Conservation (phyloP, 2,113 vertebrate species). For the Tragelaphus strepsiceros region DNA sequence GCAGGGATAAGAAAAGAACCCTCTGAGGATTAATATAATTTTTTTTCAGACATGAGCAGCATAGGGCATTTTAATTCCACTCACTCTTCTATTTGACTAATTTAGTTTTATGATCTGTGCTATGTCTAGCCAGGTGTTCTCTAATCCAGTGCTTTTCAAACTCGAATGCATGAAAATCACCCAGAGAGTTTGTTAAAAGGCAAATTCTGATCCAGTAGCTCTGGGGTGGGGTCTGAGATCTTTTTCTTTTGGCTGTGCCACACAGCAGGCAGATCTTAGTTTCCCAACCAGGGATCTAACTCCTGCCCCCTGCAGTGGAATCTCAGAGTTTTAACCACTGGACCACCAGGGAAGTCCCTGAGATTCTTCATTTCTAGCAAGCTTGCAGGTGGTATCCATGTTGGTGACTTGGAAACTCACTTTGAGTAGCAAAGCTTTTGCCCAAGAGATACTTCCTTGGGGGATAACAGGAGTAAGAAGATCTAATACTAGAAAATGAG, state of each 20-base stretch:
- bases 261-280: neutral
- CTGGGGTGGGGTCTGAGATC: neutral
- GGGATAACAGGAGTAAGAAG: neutral
- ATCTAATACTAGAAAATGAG: conserved; percentile 42
- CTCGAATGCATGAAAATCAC: neutral
- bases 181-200: neutral
- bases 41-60: neutral
- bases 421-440: neutral
- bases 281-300: neutral
- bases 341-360: neutral
- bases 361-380: neutral
- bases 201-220: neutral
- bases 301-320: neutral
- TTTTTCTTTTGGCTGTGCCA: neutral
- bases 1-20: neutral
- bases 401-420: neutral
- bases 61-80: neutral
- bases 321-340: neutral
- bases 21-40: neutral
- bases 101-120: neutral
- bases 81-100: neutral
- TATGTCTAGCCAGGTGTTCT: neutral
- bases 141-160: neutral
- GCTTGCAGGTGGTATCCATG: neutral
- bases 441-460: neutral